Conservation (phyloP, 1,140 invertebrate species). For the Apis cerana region DNA sequence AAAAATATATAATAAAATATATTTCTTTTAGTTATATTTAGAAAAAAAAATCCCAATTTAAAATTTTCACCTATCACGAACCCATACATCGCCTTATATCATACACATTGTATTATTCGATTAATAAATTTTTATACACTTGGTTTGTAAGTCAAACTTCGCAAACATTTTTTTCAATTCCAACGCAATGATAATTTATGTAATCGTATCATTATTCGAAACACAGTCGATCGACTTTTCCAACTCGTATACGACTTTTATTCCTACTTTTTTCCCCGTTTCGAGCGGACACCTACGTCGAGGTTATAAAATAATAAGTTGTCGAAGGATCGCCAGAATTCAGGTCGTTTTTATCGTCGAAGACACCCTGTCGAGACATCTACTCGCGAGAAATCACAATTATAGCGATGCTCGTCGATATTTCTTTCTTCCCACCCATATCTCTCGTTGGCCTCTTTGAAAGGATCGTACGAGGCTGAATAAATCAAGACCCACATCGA, state of each 20-base stretch:
- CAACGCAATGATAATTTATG: constrained; percentile 27
- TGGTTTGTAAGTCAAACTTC: not conserved
- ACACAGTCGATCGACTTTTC: constrained; percentile 35
- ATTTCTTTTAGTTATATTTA: not conserved
- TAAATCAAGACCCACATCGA: constrained; percentile 22
- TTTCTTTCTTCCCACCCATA: not conserved
- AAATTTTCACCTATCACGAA: not conserved
- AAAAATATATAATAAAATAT: no score
- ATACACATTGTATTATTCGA: not conserved
- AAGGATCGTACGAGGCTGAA: not conserved
- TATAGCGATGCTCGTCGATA: not conserved
- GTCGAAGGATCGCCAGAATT: constrained; percentile 46
- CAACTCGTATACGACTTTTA: not conserved
- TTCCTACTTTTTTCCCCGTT: constrained; percentile 10
- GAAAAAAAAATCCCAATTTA: not conserved
- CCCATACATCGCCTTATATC: no score
- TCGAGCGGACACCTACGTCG: constrained; percentile 16
- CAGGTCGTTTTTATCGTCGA: constrained; percentile 30
- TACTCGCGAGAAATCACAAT: constrained; percentile 4
- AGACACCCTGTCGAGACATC: constrained; percentile 30
- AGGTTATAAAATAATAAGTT: constrained; percentile 59
- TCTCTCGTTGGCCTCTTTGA: not conserved
- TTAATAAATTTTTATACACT: not conserved
- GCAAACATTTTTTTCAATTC: not conserved
- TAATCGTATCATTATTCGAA: constrained; percentile 26